Base-by-base conservation (phyloP, 35 echinoderm and acorn worm genomes). In the Heliocidaris tuberculata region DNA sequence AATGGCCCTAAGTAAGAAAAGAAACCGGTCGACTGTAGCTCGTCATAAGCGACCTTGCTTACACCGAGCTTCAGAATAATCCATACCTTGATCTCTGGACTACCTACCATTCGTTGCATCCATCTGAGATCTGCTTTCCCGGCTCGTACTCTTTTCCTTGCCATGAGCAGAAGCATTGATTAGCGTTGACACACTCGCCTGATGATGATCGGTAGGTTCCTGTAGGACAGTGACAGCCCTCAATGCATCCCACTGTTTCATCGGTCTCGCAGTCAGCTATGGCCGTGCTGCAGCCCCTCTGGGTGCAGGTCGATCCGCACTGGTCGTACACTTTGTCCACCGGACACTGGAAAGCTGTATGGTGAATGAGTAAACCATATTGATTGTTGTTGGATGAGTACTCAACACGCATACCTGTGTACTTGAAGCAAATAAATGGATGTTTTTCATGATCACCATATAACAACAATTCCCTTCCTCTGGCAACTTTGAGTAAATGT, bases 41-140 rank as follows among this genome's bases (percentile, higher is more conserved):
- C n/a, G 2, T 29, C 31, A 32, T 30, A 86, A 9, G 27, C 21
- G 27, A 30, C 85, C 13, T 32, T 24, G 9, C 85, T 32, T 86
- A 30, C 31, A 0, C 7, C 21, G 16, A 21, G 12, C 87, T 21
- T 89, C 87, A 89, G 16, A 42, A 47, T 32, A 89, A 4, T 13
- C 87, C 87, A n/a, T 89, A 19, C 4, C 24, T 31, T 86, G 31
- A 86, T 86, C 6, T 29, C 2, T 2, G 32, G 30, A 17, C 12
- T 31, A 85, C 93, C 94, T 95, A 98, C 97, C 97, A 98, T 31
- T 95, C 54, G 93, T 98, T 98, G 61, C 97, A 98, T 32, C 94
- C 95, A 92, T 98, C 96, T 9, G 31, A 35, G 2, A 98, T 93
- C 9, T 49, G 86, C 4, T 50, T 21, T 54, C 97, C 97, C 6